phyloP scores from a whole-genome alignment of 2,888 invertebrate genomes.

The Meganola albula region DNA sequence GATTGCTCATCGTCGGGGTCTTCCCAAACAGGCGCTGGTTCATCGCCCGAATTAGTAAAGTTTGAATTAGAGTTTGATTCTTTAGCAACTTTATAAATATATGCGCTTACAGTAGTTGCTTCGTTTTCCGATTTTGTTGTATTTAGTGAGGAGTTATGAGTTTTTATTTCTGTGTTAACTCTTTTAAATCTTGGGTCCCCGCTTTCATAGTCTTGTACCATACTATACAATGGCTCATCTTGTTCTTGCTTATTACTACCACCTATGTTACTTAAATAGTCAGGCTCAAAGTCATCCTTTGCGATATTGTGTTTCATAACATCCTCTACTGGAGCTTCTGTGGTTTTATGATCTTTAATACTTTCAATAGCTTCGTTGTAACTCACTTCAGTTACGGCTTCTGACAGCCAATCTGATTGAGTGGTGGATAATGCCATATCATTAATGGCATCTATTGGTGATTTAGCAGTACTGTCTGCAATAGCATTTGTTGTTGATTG shows the following conservation, averaged over 20 bases:
- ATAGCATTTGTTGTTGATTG: conserved; percentile 19
- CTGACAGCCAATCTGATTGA: conserved; percentile 61
- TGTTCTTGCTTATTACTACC: conserved; percentile 43
- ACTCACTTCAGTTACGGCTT: conserved; percentile 52
- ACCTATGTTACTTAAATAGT: conserved; percentile 56
- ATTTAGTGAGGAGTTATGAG: conserved; percentile 4
- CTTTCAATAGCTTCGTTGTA: conserved; percentile 49
- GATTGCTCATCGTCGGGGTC: conserved; percentile 38
- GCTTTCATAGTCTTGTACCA: conserved; percentile 56
- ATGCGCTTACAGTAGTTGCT: conserved; percentile 56
- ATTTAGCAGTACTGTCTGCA: conserved; percentile 17
- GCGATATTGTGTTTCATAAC: conserved; percentile 43
- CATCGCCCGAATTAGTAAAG: conserved; percentile 6
- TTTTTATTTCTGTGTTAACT: conserved; percentile 38
- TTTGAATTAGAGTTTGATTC: conserved; percentile 11
- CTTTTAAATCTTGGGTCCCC: conserved; percentile 57
- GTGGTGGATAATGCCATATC: conserved; percentile 32
- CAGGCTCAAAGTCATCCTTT: conserved; percentile 64
- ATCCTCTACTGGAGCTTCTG: conserved; percentile 41
- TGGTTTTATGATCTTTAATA: conserved; percentile 43
- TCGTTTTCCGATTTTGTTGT: conserved; percentile 28
- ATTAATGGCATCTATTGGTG: conserved; percentile 18
- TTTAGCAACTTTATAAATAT: conserved; percentile 53
- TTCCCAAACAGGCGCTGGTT: conserved; percentile 67
- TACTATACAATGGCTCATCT: conserved; percentile 51